Evolutionary conservation across 2,797 vertebrate genomes (phyloP).

Genomic region (Margarornis squamiger): DNA sequence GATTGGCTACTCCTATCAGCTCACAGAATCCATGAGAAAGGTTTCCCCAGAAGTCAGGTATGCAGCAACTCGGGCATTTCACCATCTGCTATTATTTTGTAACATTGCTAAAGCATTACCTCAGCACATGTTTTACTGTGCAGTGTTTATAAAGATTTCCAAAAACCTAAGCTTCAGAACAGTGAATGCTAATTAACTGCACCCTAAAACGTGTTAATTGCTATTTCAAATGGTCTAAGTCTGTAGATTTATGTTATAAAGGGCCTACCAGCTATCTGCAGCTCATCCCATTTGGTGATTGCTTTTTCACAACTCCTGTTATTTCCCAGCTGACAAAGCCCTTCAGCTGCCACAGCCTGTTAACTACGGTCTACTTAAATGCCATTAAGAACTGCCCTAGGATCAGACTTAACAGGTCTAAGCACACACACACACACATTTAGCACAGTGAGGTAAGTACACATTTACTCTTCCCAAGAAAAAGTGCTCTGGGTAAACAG

Average conservation of each 20-base stretch:
- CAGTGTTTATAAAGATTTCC: background rate
- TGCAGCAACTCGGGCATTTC: background rate
- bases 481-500: background rate
- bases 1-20: background rate
- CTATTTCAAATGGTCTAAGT: background rate
- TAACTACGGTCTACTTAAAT: background rate
- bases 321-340: background rate
- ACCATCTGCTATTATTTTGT: background rate
- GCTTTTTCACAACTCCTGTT: background rate
- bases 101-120: background rate
- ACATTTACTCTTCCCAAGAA: background rate
- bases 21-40: background rate
- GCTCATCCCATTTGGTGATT: background rate
- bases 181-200: background rate
- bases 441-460: background rate
- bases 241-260: background rate
- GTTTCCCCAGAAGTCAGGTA: background rate
- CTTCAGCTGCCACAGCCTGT: background rate
- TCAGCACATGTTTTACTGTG: background rate
- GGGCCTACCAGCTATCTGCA: background rate
- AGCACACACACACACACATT: background rate
- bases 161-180: background rate
- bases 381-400: background rate
- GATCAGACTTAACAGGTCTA: background rate
- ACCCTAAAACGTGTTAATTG: background rate